Evolutionary conservation across 2,888 invertebrate species (phyloP).

Genomic region (Spodoptera picta): DNA sequence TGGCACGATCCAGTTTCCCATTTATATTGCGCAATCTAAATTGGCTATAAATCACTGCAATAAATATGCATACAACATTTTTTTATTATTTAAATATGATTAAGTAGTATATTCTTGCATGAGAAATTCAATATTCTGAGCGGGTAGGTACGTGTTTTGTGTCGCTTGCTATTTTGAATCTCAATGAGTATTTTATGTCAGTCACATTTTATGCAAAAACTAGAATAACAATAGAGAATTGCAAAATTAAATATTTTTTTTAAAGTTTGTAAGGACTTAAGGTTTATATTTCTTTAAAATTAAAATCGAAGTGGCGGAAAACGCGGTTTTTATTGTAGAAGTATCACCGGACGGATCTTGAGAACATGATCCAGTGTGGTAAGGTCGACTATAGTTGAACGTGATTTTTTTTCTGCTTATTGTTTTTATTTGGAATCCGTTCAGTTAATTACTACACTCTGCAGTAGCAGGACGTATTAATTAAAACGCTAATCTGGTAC

Average conservation of each 20-base stretch:
- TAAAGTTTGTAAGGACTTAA: slow-evolving; percentile 40
- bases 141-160: slow-evolving; percentile 64
- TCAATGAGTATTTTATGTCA: slow-evolving; percentile 65
- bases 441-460: slow-evolving; percentile 82
- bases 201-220: slow-evolving; percentile 62
- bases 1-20: slow-evolving; percentile 75
- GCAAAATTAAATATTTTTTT: slow-evolving; percentile 50
- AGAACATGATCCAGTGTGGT: slow-evolving; percentile 63
- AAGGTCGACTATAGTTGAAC: slow-evolving; percentile 63
- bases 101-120: slow-evolving; percentile 51
- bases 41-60: slow-evolving; percentile 67
- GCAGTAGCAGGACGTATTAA: slow-evolving; percentile 76
- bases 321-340: slow-evolving; percentile 25
- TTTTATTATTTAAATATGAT: slow-evolving; percentile 61
- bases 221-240: slow-evolving; percentile 56
- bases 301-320: slow-evolving; percentile 32
- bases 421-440: slow-evolving; percentile 74
- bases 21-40: slow-evolving; percentile 66
- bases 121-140: slow-evolving; percentile 66
- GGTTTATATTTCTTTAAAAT: slow-evolving; percentile 48
- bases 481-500: slow-evolving; percentile 67
- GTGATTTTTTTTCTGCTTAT: slow-evolving; percentile 73
- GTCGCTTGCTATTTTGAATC: slow-evolving; percentile 68
- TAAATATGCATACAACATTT: slow-evolving; percentile 49
- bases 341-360: slow-evolving; percentile 71